Conservation (phyloP, 2,888 invertebrate genomes). For the Hydraecia micacea region DNA sequence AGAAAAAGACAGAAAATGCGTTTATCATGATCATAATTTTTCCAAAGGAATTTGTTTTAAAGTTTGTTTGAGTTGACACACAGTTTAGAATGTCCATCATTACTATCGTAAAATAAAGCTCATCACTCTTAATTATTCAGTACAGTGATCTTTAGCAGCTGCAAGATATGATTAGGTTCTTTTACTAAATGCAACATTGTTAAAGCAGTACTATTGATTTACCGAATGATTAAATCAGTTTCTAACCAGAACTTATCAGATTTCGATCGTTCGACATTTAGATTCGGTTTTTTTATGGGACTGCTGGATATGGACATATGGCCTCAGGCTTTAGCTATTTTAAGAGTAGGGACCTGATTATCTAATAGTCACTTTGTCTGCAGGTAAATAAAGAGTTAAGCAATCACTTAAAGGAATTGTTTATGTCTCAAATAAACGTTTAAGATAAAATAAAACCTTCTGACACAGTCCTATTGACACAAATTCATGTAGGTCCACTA, state of each 20-base stretch:
- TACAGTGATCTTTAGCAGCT: neutral
- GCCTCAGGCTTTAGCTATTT: neutral
- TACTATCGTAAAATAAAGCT: neutral
- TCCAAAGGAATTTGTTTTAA: neutral
- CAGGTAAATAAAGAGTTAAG: neutral
- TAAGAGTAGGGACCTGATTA: neutral
- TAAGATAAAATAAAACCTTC: constrained; percentile 25
- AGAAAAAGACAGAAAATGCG: neutral
- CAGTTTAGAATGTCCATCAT: neutral
- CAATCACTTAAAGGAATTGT: constrained; percentile 28
- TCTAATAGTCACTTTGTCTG: constrained; percentile 13
- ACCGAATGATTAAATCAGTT: constrained; percentile 21
- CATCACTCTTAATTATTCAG: neutral
- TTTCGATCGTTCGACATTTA: constrained; percentile 13
- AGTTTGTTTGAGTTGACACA: no score
- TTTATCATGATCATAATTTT: neutral
- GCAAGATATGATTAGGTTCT: neutral
- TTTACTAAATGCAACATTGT: neutral
- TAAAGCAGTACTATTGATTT: constrained; percentile 14
- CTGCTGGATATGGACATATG: neutral
- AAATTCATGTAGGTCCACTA: constrained; percentile 30
- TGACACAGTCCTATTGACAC: constrained; percentile 49
- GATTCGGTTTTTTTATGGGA: neutral
- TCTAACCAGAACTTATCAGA: constrained; percentile 7
- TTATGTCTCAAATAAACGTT: constrained; percentile 9